Evolutionary conservation across 2,113 vertebrate genomes (phyloP).

Genomic region (Strix uralensis): DNA sequence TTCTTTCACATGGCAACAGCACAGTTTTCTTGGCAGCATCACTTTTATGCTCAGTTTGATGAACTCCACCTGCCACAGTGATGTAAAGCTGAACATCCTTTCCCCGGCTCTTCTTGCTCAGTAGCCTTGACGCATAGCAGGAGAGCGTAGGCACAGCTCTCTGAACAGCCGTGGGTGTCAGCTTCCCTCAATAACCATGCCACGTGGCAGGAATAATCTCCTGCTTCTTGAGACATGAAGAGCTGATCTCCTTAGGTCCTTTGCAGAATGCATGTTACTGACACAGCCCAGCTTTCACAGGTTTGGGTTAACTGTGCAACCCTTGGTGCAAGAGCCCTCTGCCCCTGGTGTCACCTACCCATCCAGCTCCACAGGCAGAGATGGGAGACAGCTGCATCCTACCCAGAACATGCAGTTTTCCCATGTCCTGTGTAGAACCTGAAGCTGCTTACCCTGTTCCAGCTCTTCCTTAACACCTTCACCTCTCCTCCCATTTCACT

Average conservation of each 20-base stretch:
- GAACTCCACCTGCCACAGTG: neutral
- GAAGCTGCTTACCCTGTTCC: neutral
- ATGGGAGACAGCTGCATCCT: neutral
- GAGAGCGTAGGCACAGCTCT: neutral
- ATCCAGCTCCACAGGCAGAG: neutral
- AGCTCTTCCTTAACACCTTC: neutral
- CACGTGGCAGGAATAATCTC: neutral
- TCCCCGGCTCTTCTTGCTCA: neutral
- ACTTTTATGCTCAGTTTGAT: neutral
- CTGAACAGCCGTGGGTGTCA: neutral
- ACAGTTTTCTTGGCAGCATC: neutral
- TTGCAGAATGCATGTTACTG: neutral
- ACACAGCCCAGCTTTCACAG: neutral
- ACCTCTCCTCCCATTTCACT: neutral
- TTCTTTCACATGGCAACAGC: neutral
- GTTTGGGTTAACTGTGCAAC: neutral
- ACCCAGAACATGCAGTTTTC: neutral
- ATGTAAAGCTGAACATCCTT: neutral
- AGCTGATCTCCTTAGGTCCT: neutral
- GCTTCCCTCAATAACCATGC: neutral
- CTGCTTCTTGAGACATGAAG: neutral
- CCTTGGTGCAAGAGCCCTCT: neutral
- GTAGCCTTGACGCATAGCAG: neutral
- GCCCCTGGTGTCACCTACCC: neutral
- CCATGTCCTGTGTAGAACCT: neutral